These are phyloP conservation scores for Psilopsiagon aymara DNA, from an alignment of 2,113 vertebrate genomes.

Conservation along the genomic window DNA sequence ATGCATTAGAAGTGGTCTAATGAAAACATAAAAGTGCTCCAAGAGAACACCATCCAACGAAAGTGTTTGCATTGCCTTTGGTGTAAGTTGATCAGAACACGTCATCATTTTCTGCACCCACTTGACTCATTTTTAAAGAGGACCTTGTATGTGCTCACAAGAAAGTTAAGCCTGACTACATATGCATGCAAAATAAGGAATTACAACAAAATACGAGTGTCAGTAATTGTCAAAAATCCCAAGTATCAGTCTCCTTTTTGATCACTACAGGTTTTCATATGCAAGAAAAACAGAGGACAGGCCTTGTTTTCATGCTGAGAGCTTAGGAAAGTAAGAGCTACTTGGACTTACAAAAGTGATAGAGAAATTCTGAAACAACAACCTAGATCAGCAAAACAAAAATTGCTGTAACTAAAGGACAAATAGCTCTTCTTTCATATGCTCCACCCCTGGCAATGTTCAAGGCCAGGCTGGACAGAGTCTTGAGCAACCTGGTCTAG, in stretches of 20 bases:
- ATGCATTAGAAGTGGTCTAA: background rate
- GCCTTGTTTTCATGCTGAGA: background rate
- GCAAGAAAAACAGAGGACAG: background rate
- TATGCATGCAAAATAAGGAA: background rate
- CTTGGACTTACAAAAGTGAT: background rate
- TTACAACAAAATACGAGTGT: background rate
- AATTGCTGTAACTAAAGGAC: background rate
- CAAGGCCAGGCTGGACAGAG: background rate
- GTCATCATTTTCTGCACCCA: background rate
- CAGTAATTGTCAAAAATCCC: background rate
- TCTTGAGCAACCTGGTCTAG: background rate
- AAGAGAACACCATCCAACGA: background rate
- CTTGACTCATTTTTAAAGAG: background rate
- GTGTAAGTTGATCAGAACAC: background rate
- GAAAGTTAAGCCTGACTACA: background rate
- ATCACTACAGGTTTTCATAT: background rate
- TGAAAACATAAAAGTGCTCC: background rate
- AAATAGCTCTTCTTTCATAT: background rate
- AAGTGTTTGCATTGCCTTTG: background rate
- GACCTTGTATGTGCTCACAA: rapidly evolving
- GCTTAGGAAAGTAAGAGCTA: background rate
- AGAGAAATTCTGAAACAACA: background rate
- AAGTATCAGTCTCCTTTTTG: background rate
- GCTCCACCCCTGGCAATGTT: background rate
- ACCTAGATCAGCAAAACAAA: background rate